These are phyloP conservation scores for Tachycineta bicolor DNA, from an alignment of 2,113 vertebrate genomes.

Conservation along the genomic window DNA sequence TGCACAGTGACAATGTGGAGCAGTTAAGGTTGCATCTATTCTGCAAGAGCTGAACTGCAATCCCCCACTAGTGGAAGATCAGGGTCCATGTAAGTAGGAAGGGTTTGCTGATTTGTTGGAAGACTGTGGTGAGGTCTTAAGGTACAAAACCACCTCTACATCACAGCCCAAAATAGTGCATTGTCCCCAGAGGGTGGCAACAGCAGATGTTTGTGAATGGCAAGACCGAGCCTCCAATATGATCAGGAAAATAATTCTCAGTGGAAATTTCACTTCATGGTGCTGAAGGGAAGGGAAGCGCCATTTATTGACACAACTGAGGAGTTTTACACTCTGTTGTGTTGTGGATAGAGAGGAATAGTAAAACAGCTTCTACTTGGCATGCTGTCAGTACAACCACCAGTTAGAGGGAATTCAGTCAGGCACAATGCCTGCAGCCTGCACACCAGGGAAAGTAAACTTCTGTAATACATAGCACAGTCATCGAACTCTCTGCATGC, in stretches of 20 bases:
- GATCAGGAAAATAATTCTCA: conserved; percentile 45
- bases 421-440: conserved; percentile 23
- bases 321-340: conserved; percentile 40
- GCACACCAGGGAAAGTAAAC: not conserved
- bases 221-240: not conserved
- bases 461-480: not conserved
- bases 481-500: not conserved
- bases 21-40: not conserved
- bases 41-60: not conserved
- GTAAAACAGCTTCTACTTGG: conserved; percentile 56
- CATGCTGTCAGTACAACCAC: not conserved
- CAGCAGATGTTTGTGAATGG: conserved; percentile 19
- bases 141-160: not conserved
- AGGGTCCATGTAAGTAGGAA: not conserved
- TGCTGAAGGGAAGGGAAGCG: conserved; percentile 51
- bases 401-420: conserved; percentile 31
- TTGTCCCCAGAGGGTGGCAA: not conserved
- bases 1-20: not conserved
- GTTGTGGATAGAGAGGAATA: conserved; percentile 43
- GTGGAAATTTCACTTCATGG: conserved; percentile 42
- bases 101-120: not conserved
- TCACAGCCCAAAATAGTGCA: not conserved
- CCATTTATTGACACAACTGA: conserved; percentile 47
- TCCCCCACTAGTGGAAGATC: not conserved
- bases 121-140: not conserved